Conservation (phyloP, 2,797 vertebrate species). For the Microctenopoma steveboyesi region DNA sequence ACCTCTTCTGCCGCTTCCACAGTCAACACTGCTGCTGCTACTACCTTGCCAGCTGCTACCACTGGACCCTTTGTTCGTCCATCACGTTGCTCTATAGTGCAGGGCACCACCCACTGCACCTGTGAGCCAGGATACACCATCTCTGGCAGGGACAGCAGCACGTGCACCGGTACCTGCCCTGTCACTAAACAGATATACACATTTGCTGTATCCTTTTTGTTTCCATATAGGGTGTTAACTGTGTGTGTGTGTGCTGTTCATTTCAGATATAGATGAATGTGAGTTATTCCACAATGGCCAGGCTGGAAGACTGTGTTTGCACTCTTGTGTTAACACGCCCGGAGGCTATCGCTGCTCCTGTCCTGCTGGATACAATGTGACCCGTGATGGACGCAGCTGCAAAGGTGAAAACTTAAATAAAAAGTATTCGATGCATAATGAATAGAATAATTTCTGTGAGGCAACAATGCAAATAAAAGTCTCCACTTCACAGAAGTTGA, state of each 20-base stretch:
- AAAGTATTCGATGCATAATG: neutral
- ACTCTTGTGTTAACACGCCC: conserved; percentile 88
- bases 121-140: conserved; percentile 85
- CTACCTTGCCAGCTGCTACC: conserved; percentile 70
- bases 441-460: neutral
- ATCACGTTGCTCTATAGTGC: conserved; percentile 77
- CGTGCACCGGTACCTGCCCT: conserved; percentile 76
- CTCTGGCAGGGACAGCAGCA: conserved; percentile 79
- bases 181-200: neutral
- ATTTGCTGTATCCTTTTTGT: neutral
- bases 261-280: conserved; percentile 91
- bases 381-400: conserved; percentile 82
- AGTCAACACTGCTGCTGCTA: conserved; percentile 58
- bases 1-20: conserved; percentile 67
- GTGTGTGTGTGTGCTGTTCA: conserved; percentile 23
- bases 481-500: neutral
- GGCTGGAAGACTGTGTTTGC: conserved; percentile 85
- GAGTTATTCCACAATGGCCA: conserved; percentile 87
- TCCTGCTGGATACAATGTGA: conserved; percentile 85
- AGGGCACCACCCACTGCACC: conserved; percentile 85
- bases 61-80: conserved; percentile 72
- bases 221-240: conserved; percentile 9
- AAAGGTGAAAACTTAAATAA: conserved; percentile 78
- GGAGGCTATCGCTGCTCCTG: conserved; percentile 90
- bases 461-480: neutral